These are phyloP conservation scores for Scotopteryx bipunctaria DNA, from an alignment of 2,888 invertebrate species.

Conservation along the genomic window DNA sequence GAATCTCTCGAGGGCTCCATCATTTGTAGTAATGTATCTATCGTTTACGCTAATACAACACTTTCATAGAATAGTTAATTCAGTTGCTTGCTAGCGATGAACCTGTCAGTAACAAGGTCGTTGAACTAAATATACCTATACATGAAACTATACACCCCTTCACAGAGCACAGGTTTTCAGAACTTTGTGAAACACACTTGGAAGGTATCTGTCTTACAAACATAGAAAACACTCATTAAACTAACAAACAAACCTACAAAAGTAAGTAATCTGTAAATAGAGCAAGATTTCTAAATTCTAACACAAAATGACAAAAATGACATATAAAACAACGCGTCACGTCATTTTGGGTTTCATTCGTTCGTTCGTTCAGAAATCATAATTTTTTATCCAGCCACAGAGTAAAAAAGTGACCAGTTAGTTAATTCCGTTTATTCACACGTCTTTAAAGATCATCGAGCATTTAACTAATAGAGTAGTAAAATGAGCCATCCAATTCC, in stretches of 20 bases:
- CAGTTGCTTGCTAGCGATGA: constrained; percentile 77
- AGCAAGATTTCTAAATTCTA: constrained; percentile 51
- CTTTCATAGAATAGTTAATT: constrained; percentile 74
- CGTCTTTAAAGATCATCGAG: no score
- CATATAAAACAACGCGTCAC: constrained; percentile 73
- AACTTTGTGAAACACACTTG: constrained; percentile 47
- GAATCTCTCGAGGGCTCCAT: constrained; percentile 81
- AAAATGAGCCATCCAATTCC: no score
- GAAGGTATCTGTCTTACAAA: constrained; percentile 8
- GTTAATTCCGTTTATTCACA: no score
- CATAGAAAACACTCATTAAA: constrained; percentile 28
- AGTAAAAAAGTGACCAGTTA: no score
- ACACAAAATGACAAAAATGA: constrained; percentile 53
- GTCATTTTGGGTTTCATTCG: constrained; percentile 52
- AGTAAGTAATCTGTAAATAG: constrained; percentile 42
- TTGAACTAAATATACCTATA: constrained; percentile 83
- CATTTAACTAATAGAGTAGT: no score
- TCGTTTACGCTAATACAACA: constrained; percentile 59
- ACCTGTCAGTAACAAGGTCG: constrained; percentile 84
- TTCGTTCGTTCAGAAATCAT: no score
- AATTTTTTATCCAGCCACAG: background rate
- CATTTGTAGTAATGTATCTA: constrained; percentile 61
- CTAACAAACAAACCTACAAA: constrained; percentile 29
- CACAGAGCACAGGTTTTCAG: constrained; percentile 47
- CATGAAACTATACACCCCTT: constrained; percentile 63